Conservation (phyloP, 92 coral and sea anemone genomes). For the Anthopleura xanthogrammica region DNA sequence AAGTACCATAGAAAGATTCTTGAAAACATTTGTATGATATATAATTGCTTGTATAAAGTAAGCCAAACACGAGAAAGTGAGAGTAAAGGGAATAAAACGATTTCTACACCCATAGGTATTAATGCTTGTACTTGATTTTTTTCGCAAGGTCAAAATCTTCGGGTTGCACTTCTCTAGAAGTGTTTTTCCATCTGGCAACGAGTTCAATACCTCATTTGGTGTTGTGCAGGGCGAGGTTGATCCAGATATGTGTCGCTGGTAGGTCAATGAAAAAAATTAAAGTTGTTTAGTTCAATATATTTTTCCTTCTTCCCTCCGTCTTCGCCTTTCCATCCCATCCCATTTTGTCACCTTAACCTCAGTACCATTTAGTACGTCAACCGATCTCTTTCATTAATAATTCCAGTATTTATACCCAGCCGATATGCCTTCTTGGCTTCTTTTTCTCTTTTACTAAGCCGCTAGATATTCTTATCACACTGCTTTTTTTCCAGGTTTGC, state of each 20-base stretch:
- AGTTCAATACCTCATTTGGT: not conserved
- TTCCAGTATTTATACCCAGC: no score
- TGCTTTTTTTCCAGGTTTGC: conserved; percentile 29
- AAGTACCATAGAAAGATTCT: not conserved
- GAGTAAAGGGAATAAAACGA: not conserved
- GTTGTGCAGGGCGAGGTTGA: not conserved
- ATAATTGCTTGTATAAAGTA: no score
- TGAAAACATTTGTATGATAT: no score
- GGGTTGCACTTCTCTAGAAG: conserved; percentile 10
- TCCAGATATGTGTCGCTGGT: conserved; percentile 10
- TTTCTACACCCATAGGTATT: not conserved
- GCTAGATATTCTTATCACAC: no score
- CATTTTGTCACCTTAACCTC: no score
- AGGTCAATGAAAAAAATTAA: not conserved
- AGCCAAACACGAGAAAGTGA: not conserved
- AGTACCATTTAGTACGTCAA: no score
- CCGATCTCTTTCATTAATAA: no score
- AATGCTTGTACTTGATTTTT: not conserved
- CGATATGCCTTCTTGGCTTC: not conserved
- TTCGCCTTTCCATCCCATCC: no score
- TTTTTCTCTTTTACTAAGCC: not conserved
- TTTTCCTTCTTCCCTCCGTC: not conserved
- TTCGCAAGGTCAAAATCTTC: not conserved
- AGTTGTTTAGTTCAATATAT: not conserved
- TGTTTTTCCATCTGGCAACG: not conserved